phyloP scores from a whole-genome alignment of 1,140 invertebrate species.

The Panagrolaimus sp. region DNA sequence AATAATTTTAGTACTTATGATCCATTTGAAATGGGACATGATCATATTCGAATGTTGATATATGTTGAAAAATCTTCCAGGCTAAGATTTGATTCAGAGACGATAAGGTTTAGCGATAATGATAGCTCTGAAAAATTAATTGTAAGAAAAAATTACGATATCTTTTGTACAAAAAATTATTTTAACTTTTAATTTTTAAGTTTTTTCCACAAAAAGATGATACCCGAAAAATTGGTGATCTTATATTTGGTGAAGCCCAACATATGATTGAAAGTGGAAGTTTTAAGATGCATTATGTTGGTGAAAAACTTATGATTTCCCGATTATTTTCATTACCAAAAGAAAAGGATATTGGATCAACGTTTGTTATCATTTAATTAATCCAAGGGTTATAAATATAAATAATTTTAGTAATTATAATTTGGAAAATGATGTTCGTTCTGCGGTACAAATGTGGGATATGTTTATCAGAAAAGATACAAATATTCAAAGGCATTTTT shows the following conservation, averaged over 20 bases:
- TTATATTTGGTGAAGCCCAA: background rate
- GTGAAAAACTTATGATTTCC: background rate
- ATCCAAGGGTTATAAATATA: background rate
- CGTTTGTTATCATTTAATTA: background rate
- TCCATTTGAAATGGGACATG: background rate
- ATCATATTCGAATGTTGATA: background rate
- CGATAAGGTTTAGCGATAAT: background rate
- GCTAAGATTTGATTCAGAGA: background rate
- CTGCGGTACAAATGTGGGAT: conserved; percentile 12
- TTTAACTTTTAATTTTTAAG: too few species aligned
- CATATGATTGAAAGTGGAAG: background rate
- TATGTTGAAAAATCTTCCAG: background rate
- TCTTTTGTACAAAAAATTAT: background rate
- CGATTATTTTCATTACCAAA: background rate
- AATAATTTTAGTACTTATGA: background rate
- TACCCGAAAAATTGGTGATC: background rate
- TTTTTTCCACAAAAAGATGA: background rate
- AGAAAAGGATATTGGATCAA: background rate
- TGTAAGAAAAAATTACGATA: background rate
- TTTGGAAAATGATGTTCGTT: background rate
- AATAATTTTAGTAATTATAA: background rate
- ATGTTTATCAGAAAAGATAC: background rate
- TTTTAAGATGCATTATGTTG: background rate
- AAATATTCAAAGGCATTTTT: background rate
- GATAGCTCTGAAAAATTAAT: background rate